These are phyloP conservation scores for Irena cyanogastra DNA, from an alignment of 2,113 vertebrate genomes.

Conservation along the genomic window DNA sequence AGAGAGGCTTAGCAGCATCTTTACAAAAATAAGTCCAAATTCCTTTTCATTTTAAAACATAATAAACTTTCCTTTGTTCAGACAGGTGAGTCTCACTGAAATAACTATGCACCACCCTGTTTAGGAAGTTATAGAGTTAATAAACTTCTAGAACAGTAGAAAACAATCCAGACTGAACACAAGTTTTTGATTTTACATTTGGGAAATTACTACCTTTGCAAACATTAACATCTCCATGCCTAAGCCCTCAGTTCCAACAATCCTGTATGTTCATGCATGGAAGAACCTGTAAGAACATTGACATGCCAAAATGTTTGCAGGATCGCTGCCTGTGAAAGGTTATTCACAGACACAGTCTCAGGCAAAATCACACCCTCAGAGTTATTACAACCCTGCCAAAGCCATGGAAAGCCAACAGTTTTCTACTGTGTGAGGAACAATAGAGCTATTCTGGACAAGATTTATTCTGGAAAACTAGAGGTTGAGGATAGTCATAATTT, in stretches of 20 bases:
- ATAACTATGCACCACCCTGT: neutral
- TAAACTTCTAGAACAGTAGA: neutral
- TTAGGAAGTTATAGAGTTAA: neutral
- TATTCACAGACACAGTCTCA: constrained; percentile 24
- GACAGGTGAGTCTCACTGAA: neutral
- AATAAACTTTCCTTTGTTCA: neutral
- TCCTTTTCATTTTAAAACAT: neutral
- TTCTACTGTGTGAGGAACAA: constrained; percentile 46
- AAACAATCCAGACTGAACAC: neutral
- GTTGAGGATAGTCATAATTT: constrained; percentile 31
- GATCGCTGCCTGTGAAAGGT: constrained; percentile 34
- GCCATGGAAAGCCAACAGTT: constrained; percentile 25
- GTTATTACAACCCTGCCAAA: constrained; percentile 32
- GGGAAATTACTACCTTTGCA: neutral
- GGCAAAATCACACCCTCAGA: neutral
- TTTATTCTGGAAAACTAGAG: constrained; percentile 25
- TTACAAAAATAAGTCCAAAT: neutral
- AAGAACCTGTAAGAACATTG: neutral
- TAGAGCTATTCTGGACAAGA: constrained; percentile 35
- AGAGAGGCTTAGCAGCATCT: neutral
- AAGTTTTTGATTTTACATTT: neutral
- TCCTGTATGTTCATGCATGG: neutral
- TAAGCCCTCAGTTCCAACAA: neutral
- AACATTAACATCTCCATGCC: neutral
- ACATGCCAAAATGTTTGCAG: neutral